These are phyloP conservation scores for Uloborus plumipes DNA, from an alignment of 2,888 invertebrate genomes.

Conservation along the genomic window DNA sequence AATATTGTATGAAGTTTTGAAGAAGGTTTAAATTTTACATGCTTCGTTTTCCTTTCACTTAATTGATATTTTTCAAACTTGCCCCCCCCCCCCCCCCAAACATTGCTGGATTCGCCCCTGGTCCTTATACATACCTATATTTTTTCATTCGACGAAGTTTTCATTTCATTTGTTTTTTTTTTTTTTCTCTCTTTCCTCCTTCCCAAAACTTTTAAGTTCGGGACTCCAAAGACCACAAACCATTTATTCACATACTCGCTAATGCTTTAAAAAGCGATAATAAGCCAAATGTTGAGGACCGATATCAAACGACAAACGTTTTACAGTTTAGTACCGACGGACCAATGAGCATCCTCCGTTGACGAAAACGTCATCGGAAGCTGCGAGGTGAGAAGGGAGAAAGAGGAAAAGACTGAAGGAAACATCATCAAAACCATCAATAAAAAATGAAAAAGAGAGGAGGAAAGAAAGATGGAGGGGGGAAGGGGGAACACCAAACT, in stretches of 20 bases:
- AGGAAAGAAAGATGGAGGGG: slow-evolving; percentile 21
- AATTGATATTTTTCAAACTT: no score
- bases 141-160: no score
- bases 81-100: no score
- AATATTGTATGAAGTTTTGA: no score
- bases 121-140: no score
- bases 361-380: slow-evolving; percentile 58
- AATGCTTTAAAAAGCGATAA: slow-evolving; percentile 2
- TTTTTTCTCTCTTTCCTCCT: no score
- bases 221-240: no score
- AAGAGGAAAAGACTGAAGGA: slow-evolving; percentile 19
- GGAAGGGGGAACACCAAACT: slow-evolving; percentile 53
- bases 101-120: no score
- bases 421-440: slow-evolving; percentile 61
- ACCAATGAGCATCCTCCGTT: slow-evolving; percentile 40
- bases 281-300: slow-evolving; percentile 21
- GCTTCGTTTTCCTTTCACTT: no score
- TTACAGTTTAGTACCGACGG: slow-evolving; percentile 21
- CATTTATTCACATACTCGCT: neutral
- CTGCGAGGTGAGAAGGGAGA: slow-evolving; percentile 18
- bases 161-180: no score
- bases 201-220: no score
- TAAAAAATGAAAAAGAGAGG: slow-evolving; percentile 39
- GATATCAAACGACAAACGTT: neutral
- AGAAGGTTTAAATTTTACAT: no score